Conservation (phyloP, 2,888 invertebrate genomes). For the Drosophila longiperda region DNA sequence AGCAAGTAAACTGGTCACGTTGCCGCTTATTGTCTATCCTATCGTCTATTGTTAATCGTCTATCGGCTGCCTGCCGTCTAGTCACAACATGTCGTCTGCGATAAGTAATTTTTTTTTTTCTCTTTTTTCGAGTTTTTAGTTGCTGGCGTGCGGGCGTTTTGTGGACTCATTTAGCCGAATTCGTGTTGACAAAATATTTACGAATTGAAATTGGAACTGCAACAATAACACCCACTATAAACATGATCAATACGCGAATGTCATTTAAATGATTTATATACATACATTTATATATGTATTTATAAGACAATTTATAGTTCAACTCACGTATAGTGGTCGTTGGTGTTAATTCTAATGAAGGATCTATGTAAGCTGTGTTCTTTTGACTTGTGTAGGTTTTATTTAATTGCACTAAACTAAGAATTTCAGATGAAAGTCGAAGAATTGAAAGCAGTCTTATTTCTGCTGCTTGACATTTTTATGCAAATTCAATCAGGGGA, state of each 20-base stretch:
- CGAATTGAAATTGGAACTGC: conserved; percentile 27
- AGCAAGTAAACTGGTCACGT: conserved; percentile 48
- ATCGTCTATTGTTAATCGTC: conserved; percentile 14
- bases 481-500: conserved; percentile 33
- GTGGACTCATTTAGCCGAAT: neutral
- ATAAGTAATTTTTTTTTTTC: conserved; percentile 34
- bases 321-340: neutral
- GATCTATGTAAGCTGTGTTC: neutral
- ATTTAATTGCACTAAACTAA: neutral
- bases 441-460: neutral
- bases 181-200: conserved; percentile 36
- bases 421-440: neutral
- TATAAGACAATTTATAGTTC: neutral
- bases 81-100: conserved; percentile 59
- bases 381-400: neutral
- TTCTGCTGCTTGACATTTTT: neutral
- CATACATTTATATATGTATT: neutral
- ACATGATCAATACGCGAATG: conserved; percentile 28
- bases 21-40: conserved; percentile 18
- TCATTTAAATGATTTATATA: conserved; percentile 42
- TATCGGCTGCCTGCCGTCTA: conserved; percentile 47
- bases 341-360: neutral
- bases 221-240: conserved; percentile 46
- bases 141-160: conserved; percentile 21
- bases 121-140: neutral